phyloP scores from a whole-genome alignment of 2,113 vertebrate species.

The Sebastes schlegelii region DNA sequence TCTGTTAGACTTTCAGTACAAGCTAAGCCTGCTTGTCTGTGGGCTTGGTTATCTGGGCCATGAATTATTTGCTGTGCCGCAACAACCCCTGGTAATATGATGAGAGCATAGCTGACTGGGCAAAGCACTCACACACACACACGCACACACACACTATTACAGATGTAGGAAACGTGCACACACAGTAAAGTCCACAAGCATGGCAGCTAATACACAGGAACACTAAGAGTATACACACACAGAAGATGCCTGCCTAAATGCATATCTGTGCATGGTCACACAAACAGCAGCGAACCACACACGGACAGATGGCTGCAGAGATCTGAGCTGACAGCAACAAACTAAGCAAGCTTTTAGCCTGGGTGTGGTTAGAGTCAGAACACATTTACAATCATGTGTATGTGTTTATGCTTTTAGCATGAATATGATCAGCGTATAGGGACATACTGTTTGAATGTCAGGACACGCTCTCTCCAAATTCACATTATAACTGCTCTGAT shows the following conservation, averaged over 20 bases:
- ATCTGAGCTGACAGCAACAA: constrained; percentile 35
- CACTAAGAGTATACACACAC: not conserved
- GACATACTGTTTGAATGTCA: not conserved
- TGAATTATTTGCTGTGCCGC: constrained; percentile 61
- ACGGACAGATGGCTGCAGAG: constrained; percentile 2
- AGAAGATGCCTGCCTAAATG: not conserved
- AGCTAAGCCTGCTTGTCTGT: constrained; percentile 49
- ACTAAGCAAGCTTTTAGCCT: constrained; percentile 37
- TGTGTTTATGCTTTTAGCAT: constrained; percentile 3
- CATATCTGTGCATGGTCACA: not conserved
- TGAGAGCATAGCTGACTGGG: constrained; percentile 54
- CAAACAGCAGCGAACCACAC: constrained; percentile 17
- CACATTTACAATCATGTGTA: constrained; percentile 6
- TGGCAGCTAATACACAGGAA: not conserved
- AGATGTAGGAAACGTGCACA: not conserved
- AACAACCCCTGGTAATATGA: constrained; percentile 63
- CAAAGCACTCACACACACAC: constrained; percentile 4
- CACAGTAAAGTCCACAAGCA: not conserved
- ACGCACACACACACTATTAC: not conserved
- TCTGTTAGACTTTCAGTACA: constrained; percentile 44
- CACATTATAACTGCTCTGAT: not conserved
- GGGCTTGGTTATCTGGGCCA: constrained; percentile 51
- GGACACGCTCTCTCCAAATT: not conserved
- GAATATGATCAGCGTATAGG: not conserved
- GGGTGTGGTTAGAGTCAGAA: constrained; percentile 19